Evolutionary conservation across 2,113 vertebrate genomes (phyloP), one percentile per base, ranked within the genome.

Genomic region (Siphamia tubifer): DNA sequence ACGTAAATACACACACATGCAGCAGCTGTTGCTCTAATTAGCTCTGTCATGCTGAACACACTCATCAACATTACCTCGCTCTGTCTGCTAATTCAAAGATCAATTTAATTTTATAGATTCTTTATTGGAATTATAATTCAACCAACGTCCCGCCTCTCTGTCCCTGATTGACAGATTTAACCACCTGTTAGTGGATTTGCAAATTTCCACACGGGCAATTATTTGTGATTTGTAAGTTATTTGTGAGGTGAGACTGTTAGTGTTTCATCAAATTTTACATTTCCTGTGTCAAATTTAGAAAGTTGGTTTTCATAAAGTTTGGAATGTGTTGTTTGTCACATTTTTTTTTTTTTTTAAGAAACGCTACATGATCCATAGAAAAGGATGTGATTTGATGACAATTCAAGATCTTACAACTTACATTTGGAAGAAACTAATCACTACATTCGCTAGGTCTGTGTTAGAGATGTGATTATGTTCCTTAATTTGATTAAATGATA

Each of bases 31-130:
- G 81, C 72, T 70, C 86, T 90, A 88, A 90, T 90, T 87, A 88
- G 77, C 72, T 72, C 81, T 84, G 79, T 81, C 73, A 72, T 69
- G 77, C 77, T 72, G 83, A 84, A 87, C 84, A 86, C 88, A 87
- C 86, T 87, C 81, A 89, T 87, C 84, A 88, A 81, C 75, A 83
- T 86, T 81, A 81, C 79, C 67, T 83, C 64, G 60, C 81, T 81
- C 84, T 88, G 77, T 88, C 84, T 87, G 84, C 83, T 88, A 90
- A 90, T 90, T 88, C 83, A 87, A 73, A 85, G 77, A 90, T 90
- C 88, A 84, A 90, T 90, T 87, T 86, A 72, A 75, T 87, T 90
- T 90, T 86, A 90, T 88, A 83, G 84, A 90, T 88, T 88, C 77
- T 90, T 88, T 87, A 87, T 90, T 87, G 83, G 83, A 81, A 88